Evolutionary conservation across 2,888 invertebrate species (phyloP), one percentile per base, ranked within the genome.

Genomic region (Parnassius mnemosyne): DNA sequence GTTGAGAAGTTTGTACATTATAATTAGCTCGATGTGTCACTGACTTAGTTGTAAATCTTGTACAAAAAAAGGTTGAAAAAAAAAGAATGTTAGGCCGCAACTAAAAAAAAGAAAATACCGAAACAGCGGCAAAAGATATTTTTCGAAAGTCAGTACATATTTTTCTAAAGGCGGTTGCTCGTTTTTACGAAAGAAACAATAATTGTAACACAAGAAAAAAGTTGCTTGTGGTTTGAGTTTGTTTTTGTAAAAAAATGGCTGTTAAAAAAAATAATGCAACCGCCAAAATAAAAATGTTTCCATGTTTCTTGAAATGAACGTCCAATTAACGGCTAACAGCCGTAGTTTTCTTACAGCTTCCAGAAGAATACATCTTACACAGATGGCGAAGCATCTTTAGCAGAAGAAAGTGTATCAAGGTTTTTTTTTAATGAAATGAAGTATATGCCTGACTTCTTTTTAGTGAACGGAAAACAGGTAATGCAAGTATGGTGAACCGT

Each of bases 121-220:
- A 2, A 13, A 68, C 71, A 76, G 77, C 79, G 78, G 75, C 73
- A 73, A 77, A 87, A 87, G 84, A 84, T 85, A 83, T 86, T 87
- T 87, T 81, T 85, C 80, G 79, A 76, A 80, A 82, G 86, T 85
- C 87, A 83, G 84, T 83, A 73, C 83, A 81, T 80, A 78, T 74
- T 42, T 74, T 78, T 75, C 73, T 68, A 68, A 71, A 73, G 85
- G 87, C 87, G 86, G 84, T 81, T 80, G 79, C 76, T 69, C 42
- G 68, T 70, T 70, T 67, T 65, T 62, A 63, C 56, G 65, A 69
- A 67, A 61, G 57, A 62, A 49, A 57, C 25, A 66, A 68, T 51
- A 69, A 67, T 78, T 87, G 87, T 89, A 85, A 89, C 87, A 75
- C 87, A 80, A 84, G 88, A 89, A 89, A 89, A 89, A 80, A 89